A percentile compares a stretch with the other conserved stretches of the same genome.
These are phyloP conservation scores for Abrostola tripartita DNA, from an alignment of 2,888 invertebrate genomes.

Conservation along the genomic window DNA sequence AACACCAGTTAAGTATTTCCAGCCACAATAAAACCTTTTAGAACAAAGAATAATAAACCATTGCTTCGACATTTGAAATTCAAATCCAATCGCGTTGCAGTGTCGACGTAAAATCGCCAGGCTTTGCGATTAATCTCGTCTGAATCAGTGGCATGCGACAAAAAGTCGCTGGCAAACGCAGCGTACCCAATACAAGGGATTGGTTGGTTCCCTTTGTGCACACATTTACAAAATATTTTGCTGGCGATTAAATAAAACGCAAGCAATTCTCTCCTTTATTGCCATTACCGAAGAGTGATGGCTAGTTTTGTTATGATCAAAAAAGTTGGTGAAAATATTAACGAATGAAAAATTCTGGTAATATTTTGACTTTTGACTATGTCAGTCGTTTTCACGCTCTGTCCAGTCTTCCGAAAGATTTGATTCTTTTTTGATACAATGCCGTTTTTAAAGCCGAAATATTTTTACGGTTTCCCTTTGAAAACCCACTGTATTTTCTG, in stretches of 20 bases:
- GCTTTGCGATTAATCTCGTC: slow-evolving; percentile 48
- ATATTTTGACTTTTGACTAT: slow-evolving; percentile 51
- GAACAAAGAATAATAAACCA: slow-evolving; percentile 44
- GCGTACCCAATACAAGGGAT: slow-evolving; percentile 61
- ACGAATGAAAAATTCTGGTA: slow-evolving; percentile 52
- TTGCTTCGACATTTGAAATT: slow-evolving; percentile 45
- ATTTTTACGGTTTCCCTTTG: slow-evolving; percentile 41
- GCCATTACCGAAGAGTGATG: accelerated
- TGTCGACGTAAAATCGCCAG: slow-evolving; percentile 44
- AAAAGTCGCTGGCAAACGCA: slow-evolving; percentile 48
- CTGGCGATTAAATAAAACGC: neutral
- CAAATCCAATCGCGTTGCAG: slow-evolving; percentile 38
- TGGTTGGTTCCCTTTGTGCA: slow-evolving; percentile 56
- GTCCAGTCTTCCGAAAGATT: slow-evolving; percentile 41
- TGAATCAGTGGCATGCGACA: slow-evolving; percentile 45
- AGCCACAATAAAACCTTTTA: slow-evolving; percentile 19
- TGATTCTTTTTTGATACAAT: slow-evolving; percentile 49
- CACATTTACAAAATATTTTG: slow-evolving; percentile 27
- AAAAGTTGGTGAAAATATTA: slow-evolving; percentile 29
- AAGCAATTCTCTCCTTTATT: slow-evolving; percentile 9
- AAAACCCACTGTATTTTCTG: slow-evolving; percentile 26
- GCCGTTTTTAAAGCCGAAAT: slow-evolving; percentile 34
- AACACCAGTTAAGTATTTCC: slow-evolving; percentile 9
- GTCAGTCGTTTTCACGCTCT: slow-evolving; percentile 54
- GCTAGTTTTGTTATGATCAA: neutral